phyloP scores from a whole-genome alignment of 2,113 vertebrate species.

The Triplophysa siluroides region DNA sequence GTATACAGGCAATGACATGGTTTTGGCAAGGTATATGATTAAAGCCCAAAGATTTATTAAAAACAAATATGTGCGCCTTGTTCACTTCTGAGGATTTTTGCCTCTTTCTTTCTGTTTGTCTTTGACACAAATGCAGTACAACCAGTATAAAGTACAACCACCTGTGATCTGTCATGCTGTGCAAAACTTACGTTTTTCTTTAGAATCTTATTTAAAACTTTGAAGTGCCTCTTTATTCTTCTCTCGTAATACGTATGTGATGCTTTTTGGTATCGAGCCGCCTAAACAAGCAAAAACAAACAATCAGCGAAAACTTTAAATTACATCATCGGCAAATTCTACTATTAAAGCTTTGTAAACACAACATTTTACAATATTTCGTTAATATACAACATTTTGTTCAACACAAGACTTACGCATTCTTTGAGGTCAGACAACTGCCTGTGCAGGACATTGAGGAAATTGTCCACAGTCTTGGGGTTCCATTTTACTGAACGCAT shows the following conservation, averaged over 20 bases:
- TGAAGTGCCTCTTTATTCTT: slow-evolving; percentile 40
- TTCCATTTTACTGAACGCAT: slow-evolving; percentile 11
- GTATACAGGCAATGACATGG: no score
- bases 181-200: slow-evolving; percentile 40
- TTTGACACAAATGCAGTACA: background rate
- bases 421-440: slow-evolving; percentile 29
- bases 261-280: background rate
- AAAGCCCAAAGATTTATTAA: no score
- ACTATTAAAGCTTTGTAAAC: no score
- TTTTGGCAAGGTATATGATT: no score
- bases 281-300: slow-evolving; percentile 20
- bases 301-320: background rate
- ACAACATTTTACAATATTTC: background rate
- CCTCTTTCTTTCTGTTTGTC: background rate
- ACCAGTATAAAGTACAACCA: background rate
- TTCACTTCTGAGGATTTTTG: no score
- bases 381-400: background rate
- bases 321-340: background rate
- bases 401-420: slow-evolving; percentile 44
- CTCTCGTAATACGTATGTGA: background rate
- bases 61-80: no score
- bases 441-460: slow-evolving; percentile 29
- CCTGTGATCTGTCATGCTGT: background rate
- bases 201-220: slow-evolving; percentile 11
- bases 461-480: background rate